Percentiles rank a stretch among this genome's conserved stretches.
phyloP scores from a whole-genome alignment of 2,888 invertebrate genomes.

The Dryobota labecula region DNA sequence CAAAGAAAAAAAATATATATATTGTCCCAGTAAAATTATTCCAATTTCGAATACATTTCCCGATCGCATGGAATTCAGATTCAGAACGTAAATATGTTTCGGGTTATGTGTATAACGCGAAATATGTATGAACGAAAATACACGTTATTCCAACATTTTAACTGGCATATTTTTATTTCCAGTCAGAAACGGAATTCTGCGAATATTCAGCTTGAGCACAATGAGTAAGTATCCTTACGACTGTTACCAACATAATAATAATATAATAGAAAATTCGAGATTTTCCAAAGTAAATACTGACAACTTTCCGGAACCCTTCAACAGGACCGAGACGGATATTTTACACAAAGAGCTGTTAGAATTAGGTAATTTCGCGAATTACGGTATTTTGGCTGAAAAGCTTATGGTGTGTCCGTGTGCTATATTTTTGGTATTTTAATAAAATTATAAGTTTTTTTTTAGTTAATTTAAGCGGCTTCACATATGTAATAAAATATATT shows the following conservation, averaged over 20 bases:
- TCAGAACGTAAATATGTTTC: constrained; percentile 19
- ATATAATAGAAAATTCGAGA: constrained; percentile 23
- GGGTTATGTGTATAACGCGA: too few species aligned
- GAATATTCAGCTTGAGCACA: constrained; percentile 25
- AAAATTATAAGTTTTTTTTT: background rate
- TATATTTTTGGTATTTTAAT: background rate
- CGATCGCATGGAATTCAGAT: constrained; percentile 13
- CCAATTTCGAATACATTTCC: background rate
- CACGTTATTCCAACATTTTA: constrained; percentile 22
- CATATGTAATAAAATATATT: too few species aligned
- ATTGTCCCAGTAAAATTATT: background rate
- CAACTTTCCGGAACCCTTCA: background rate
- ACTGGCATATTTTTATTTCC: constrained; percentile 29
- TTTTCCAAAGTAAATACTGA: constrained; percentile 3
- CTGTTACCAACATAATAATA: constrained; percentile 27
- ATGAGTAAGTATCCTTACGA: constrained; percentile 21
- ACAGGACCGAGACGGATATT: background rate
- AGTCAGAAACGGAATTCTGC: constrained; percentile 14
- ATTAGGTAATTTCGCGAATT: background rate
- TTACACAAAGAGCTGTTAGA: background rate
- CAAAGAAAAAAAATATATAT: too few species aligned
- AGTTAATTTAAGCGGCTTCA: background rate
- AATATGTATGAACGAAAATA: constrained; percentile 32
- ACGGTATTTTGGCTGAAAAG: background rate
- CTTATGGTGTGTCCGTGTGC: background rate